Percentiles rank a stretch among this genome's conserved stretches.
These are phyloP conservation scores for Euzophera pinguis DNA, from an alignment of 2,888 invertebrate species.

Conservation along the genomic window DNA sequence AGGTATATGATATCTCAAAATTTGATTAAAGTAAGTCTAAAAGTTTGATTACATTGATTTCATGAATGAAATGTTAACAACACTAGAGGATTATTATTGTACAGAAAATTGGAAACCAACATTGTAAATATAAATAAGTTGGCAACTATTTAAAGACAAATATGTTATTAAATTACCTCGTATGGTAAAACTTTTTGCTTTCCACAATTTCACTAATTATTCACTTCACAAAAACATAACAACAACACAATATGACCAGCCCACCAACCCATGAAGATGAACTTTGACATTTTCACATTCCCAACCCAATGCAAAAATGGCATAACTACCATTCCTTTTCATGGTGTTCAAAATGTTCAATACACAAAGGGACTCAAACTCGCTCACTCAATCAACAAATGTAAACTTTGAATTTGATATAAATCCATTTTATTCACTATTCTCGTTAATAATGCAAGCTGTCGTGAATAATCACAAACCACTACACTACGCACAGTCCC, in stretches of 20 bases:
- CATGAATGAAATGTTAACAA: too few relatives aligned
- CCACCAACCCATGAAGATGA: conserved; percentile 38
- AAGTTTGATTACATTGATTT: too few relatives aligned
- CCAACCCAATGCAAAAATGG: conserved; percentile 51
- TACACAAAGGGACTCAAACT: conserved; percentile 10
- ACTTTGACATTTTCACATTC: conserved; percentile 69
- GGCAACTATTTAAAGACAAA: neutral
- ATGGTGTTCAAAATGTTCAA: conserved; percentile 24
- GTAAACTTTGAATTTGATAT: neutral
- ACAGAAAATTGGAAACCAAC: too few relatives aligned
- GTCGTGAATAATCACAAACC: neutral
- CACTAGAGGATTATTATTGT: too few relatives aligned
- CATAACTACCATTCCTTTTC: conserved; percentile 52
- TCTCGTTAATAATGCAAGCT: neutral
- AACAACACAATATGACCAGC: conserved; percentile 20
- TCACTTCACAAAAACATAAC: neutral
- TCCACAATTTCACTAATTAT: neutral
- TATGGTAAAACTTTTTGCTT: neutral
- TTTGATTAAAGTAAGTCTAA: too few relatives aligned
- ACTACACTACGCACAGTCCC: neutral
- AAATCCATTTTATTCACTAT: neutral
- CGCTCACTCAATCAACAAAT: conserved; percentile 2
- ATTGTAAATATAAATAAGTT: too few relatives aligned
- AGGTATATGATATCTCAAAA: too few relatives aligned
- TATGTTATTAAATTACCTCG: neutral